Evolutionary conservation across 1,140 invertebrate species (phyloP).

Genomic region (Pseudomyrmex sp.): DNA sequence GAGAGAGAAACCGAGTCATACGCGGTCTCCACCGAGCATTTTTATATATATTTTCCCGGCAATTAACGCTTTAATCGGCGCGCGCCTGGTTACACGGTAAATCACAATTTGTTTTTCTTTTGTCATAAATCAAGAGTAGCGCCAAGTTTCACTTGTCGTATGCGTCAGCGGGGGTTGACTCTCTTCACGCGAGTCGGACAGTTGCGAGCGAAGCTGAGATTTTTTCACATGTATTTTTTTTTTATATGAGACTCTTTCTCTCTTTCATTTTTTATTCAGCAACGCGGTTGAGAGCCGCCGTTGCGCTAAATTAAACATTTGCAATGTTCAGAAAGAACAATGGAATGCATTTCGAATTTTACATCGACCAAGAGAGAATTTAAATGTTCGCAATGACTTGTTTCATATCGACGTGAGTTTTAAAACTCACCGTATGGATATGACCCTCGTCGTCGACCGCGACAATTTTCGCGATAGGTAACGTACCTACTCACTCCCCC

Average conservation of each 20-base stretch:
- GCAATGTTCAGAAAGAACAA: no score
- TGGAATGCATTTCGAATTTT: no score
- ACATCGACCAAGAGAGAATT: neutral
- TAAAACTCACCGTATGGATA: neutral
- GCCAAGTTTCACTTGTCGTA: no score
- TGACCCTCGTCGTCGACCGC: neutral
- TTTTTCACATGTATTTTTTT: no score
- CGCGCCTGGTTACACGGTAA: neutral
- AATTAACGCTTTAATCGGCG: conserved; percentile 48
- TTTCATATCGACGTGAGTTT: neutral
- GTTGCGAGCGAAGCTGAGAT: no score
- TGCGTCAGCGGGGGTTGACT: no score
- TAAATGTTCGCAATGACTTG: neutral
- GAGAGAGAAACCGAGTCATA: no score
- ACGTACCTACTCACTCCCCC: neutral
- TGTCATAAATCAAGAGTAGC: neutral
- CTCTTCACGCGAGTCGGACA: no score
- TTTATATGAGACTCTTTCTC: no score
- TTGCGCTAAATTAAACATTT: neutral
- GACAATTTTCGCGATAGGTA: neutral
- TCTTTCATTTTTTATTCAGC: no score
- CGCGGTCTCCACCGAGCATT: conserved; percentile 10
- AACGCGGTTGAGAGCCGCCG: no score
- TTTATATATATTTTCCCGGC: conserved; percentile 36
- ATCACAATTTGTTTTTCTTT: conserved; percentile 1